phyloP scores from a whole-genome alignment of 2,888 invertebrate genomes.

The Agrotis exclamationis region DNA sequence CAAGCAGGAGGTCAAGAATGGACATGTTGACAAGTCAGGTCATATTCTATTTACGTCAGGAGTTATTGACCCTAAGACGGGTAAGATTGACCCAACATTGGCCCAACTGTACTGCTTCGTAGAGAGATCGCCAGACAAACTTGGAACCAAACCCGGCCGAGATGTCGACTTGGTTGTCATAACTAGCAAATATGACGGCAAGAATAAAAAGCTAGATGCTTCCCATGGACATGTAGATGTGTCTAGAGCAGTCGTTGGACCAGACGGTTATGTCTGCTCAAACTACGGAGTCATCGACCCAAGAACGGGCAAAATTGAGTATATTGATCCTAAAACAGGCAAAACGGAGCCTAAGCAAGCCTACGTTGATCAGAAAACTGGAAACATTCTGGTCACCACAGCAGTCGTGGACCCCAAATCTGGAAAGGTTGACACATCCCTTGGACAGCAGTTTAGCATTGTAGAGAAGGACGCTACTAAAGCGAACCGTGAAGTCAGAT shows the following conservation, averaged over 20 bases:
- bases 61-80: conserved; percentile 93
- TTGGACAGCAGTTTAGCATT: conserved; percentile 93
- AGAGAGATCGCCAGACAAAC: conserved; percentile 91
- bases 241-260: conserved; percentile 91
- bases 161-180: conserved; percentile 92
- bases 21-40: conserved; percentile 93
- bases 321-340: conserved; percentile 92
- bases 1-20: conserved; percentile 92
- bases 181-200: conserved; percentile 92
- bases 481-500: conserved; percentile 92
- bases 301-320: conserved; percentile 92
- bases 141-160: conserved; percentile 86
- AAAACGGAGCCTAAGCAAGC: conserved; percentile 93
- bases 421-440: conserved; percentile 92
- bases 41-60: conserved; percentile 92
- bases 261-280: conserved; percentile 90
- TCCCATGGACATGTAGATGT: conserved; percentile 88
- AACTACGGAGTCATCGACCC: conserved; percentile 93
- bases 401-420: conserved; percentile 93
- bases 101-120: conserved; percentile 93
- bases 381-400: conserved; percentile 92
- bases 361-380: conserved; percentile 93
- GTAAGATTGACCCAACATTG: conserved; percentile 92
- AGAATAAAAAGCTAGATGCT: conserved; percentile 88
- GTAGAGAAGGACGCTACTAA: conserved; percentile 93